Evolutionary conservation across 1,140 invertebrate genomes (phyloP), one percentile per base, ranked within the genome.

Genomic region (Acromyrmex echinatior): DNA sequence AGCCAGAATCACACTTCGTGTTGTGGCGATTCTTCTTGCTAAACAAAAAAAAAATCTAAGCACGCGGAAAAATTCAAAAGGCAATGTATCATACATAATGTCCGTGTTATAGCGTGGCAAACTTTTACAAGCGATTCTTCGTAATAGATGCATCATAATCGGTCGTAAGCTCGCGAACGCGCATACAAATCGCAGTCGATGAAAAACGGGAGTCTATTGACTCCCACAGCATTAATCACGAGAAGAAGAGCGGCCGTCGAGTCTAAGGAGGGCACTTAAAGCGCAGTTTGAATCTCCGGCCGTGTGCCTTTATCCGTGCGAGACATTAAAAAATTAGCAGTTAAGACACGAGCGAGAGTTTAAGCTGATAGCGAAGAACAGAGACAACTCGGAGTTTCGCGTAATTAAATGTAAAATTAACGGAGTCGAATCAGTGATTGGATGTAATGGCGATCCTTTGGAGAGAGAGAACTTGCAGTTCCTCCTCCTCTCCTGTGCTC

Each of bases 391-490:
- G 77, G 3, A 74, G 35, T 86, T 76, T 68, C 45, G 66, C 12
- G 73, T 86, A 90, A 90, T 90, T 90, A 88, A 88, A 90, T 68
- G 82, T 66, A 51, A 88, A 89, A 89, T 88, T 85, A 88, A 73
- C 68, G 53, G 51, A 66, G 21, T 58, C 76, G 79, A 82, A 80
- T 89, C 60, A 35, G 58, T 80, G 88, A 89, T 86, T 88, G 88
- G 87, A 76, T 68, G 21, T 88, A 89, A 89, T 88, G 87, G 56
- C 35, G 51, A 60, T n/a, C 28, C 62, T 63, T 53, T 16, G 7
- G 21, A 60, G 7, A 58, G 1, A 63, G 25, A 78, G 31, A 86
- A 60, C 14, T 25, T 21, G 51, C 35, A 7, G 0, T 9, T 70
- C 73, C 62, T 39, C 9, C 28, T 25, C 21, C 2, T 28, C 28